A percentile compares a stretch with the other conserved stretches of the same genome.
Conservation (phyloP, 1,140 invertebrate genomes). For the Pollicipes pollicipes region DNA sequence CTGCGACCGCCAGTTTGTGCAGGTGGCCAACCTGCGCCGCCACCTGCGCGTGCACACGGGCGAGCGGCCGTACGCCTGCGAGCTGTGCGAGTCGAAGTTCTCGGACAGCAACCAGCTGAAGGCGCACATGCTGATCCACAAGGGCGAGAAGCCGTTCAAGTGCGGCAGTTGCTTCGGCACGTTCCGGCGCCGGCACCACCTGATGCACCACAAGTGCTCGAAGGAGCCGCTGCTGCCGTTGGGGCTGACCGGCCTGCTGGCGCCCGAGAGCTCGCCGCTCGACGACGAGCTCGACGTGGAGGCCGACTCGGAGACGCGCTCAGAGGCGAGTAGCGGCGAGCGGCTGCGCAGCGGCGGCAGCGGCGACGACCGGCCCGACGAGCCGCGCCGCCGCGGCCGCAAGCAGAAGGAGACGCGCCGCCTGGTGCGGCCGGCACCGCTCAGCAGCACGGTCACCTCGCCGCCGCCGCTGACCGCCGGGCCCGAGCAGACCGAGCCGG, state of each 20-base stretch:
- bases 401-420: slow-evolving; percentile 17
- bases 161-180: slow-evolving; percentile 48
- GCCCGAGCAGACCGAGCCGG: slow-evolving; percentile 72
- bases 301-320: not conserved
- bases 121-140: slow-evolving; percentile 71
- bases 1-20: slow-evolving; percentile 79
- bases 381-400: slow-evolving; percentile 20
- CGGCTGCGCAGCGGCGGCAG: slow-evolving; percentile 15
- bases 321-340: not conserved
- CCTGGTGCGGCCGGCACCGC: slow-evolving; percentile 21
- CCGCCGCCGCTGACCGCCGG: slow-evolving; percentile 5
- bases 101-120: slow-evolving; percentile 85
- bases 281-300: not conserved
- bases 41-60: slow-evolving; percentile 89
- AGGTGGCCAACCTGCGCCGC: slow-evolving; percentile 75
- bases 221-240: slow-evolving; percentile 21
- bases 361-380: slow-evolving; percentile 23
- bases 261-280: not conserved
- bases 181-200: slow-evolving; percentile 63
- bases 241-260: not conserved
- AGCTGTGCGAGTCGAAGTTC: slow-evolving; percentile 71
- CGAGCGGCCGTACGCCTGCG: slow-evolving; percentile 81
- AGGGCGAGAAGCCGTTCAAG: slow-evolving; percentile 70
- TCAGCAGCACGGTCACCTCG: slow-evolving; percentile 9
- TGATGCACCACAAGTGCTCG: slow-evolving; percentile 65